A percentile compares a stretch with the other conserved stretches of the same genome.
Conservation (phyloP, 1,140 invertebrate genomes). For the Zeugodacus cucurbitae region DNA sequence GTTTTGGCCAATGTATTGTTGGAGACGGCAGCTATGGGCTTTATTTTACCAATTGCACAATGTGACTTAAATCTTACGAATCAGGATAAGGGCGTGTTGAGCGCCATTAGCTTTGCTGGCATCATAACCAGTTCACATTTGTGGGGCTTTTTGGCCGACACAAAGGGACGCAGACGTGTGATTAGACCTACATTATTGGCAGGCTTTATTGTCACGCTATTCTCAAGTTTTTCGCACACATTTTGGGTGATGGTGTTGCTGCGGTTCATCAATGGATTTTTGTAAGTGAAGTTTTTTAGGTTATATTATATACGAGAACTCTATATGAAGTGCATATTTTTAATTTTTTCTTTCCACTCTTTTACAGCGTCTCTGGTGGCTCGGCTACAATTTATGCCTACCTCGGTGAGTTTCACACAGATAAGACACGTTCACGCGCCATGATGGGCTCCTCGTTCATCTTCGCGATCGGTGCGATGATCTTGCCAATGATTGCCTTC, state of each 20-base stretch:
- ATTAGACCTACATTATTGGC: slow-evolving; percentile 66
- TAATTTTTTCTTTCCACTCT: not conserved
- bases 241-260: slow-evolving; percentile 48
- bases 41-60: slow-evolving; percentile 74
- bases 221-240: slow-evolving; percentile 45
- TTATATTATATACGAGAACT: not conserved
- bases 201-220: slow-evolving; percentile 44
- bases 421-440: slow-evolving; percentile 45
- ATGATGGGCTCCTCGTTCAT: slow-evolving; percentile 52
- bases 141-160: slow-evolving; percentile 83
- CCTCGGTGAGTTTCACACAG: slow-evolving; percentile 49
- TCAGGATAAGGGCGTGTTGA: slow-evolving; percentile 72
- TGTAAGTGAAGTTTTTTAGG: slow-evolving; percentile 43
- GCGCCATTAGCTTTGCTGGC: slow-evolving; percentile 66
- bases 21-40: slow-evolving; percentile 72
- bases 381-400: slow-evolving; percentile 50
- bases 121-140: slow-evolving; percentile 70
- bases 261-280: slow-evolving; percentile 49
- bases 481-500: slow-evolving; percentile 47
- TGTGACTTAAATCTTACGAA: slow-evolving; percentile 74
- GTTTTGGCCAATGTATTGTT: slow-evolving; percentile 71
- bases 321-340: not conserved
- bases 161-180: slow-evolving; percentile 74
- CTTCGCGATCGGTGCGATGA: slow-evolving; percentile 48
- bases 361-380: slow-evolving; percentile 48